Conservation (phyloP, 2,888 invertebrate species). For the Chrysolina oricalcia region DNA sequence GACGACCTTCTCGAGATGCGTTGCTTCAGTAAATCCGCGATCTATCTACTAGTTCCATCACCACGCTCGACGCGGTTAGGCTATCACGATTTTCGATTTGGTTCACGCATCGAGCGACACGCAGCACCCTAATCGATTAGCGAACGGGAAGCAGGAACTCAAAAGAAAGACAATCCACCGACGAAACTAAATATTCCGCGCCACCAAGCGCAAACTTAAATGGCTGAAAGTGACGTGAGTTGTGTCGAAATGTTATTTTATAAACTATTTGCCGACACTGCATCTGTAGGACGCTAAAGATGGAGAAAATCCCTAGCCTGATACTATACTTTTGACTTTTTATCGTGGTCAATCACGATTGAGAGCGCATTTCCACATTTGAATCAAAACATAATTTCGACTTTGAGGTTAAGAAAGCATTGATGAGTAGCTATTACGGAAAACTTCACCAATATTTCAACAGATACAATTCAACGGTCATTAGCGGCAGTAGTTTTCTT, state of each 20-base stretch:
- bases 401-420: no score
- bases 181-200: constrained; percentile 66
- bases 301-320: no score
- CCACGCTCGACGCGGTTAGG: constrained; percentile 20
- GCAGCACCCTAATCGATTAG: constrained; percentile 61
- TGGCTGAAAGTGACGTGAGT: constrained; percentile 62
- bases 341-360: no score
- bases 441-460: no score
- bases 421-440: no score
- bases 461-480: no score
- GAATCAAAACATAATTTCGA: no score
- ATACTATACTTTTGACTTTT: no score
- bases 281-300: neutral
- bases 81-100: constrained; percentile 54
- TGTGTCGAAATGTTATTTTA: constrained; percentile 60
- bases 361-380: no score
- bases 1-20: neutral
- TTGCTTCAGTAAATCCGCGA: neutral
- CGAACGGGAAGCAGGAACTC: constrained; percentile 22
- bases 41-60: constrained; percentile 2
- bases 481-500: no score
- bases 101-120: constrained; percentile 61
- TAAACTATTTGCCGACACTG: constrained; percentile 50
- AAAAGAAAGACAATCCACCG: constrained; percentile 63
- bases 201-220: constrained; percentile 65